Percentiles rank a stretch among this genome's conserved stretches.
These are phyloP conservation scores for Rhogogaster chlorosoma DNA, from an alignment of 2,888 invertebrate species.

Conservation along the genomic window DNA sequence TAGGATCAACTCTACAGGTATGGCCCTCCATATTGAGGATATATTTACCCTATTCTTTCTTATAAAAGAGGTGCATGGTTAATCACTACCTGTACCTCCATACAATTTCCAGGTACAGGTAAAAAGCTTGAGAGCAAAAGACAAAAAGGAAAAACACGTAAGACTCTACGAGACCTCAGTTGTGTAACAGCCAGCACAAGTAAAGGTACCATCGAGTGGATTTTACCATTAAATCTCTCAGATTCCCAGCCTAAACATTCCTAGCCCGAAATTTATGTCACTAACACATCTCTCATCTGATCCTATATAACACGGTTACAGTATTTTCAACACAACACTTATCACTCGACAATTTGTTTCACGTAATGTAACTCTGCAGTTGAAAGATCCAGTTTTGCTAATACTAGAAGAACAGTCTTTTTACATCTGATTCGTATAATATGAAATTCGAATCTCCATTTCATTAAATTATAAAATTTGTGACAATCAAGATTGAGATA, in stretches of 20 bases:
- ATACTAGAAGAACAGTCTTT: neutral
- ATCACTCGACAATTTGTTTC: conserved; percentile 43
- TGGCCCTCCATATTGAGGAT: conserved; percentile 1
- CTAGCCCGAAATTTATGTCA: conserved; percentile 54
- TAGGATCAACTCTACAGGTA: neutral
- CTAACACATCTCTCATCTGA: conserved; percentile 62
- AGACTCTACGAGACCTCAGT: conserved; percentile 84
- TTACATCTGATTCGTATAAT: neutral
- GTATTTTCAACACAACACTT: conserved; percentile 61
- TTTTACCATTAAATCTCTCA: conserved; percentile 62
- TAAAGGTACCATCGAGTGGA: conserved; percentile 78
- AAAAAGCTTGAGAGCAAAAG: conserved; percentile 78
- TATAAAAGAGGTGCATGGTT: conserved; percentile 64
- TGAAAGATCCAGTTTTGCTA: neutral
- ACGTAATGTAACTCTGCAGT: conserved; percentile 1
- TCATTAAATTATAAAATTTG: neutral
- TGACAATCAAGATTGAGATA: neutral
- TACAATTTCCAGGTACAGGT: conserved; percentile 77
- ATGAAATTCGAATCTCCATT: neutral
- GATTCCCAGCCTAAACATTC: conserved; percentile 50
- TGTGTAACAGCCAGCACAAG: conserved; percentile 80
- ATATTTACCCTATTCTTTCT: conserved; percentile 46
- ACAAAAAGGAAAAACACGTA: conserved; percentile 80
- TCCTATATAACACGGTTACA: conserved; percentile 64
- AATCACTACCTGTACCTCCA: conserved; percentile 68